Evolutionary conservation across 2,113 vertebrate species (phyloP).

Genomic region (Strigops habroptila): DNA sequence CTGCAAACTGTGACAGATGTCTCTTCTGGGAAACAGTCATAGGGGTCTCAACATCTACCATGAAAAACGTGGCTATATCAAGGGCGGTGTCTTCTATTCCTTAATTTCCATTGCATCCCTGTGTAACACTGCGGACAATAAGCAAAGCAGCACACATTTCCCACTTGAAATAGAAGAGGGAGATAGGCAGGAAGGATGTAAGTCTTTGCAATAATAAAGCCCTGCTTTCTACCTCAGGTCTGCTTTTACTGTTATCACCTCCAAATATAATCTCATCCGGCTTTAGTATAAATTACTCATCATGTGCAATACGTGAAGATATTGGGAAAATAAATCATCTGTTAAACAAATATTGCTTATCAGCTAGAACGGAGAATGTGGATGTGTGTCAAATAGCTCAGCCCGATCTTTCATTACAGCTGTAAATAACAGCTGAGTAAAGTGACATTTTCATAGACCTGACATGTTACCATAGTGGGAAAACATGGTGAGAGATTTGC

Average conservation of each 20-base stretch:
- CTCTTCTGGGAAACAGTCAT: background rate
- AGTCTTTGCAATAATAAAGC: slow-evolving; percentile 33
- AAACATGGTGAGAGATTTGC: slow-evolving; percentile 53
- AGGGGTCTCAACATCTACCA: background rate
- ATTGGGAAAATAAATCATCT: slow-evolving; percentile 48
- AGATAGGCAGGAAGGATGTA: slow-evolving; percentile 29
- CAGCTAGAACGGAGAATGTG: background rate
- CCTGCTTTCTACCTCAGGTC: slow-evolving; percentile 33
- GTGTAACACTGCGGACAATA: background rate
- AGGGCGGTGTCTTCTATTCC: background rate
- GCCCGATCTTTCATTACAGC: slow-evolving; percentile 51
- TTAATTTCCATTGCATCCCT: background rate
- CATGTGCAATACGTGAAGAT: slow-evolving; percentile 18
- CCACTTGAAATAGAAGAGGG: slow-evolving; percentile 8
- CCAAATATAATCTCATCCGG: slow-evolving; percentile 49
- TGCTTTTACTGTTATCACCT: slow-evolving; percentile 54
- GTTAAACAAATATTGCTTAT: slow-evolving; percentile 60
- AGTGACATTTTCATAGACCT: slow-evolving; percentile 58
- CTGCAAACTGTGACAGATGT: background rate
- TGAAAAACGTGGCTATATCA: background rate
- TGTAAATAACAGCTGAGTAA: slow-evolving; percentile 59
- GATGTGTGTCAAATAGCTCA: slow-evolving; percentile 48
- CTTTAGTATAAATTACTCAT: slow-evolving; percentile 28
- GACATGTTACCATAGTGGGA: slow-evolving; percentile 35
- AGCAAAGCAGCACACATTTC: background rate